Evolutionary conservation across 2,888 invertebrate genomes (phyloP).

Genomic region (Dolichopus griseipennis): DNA sequence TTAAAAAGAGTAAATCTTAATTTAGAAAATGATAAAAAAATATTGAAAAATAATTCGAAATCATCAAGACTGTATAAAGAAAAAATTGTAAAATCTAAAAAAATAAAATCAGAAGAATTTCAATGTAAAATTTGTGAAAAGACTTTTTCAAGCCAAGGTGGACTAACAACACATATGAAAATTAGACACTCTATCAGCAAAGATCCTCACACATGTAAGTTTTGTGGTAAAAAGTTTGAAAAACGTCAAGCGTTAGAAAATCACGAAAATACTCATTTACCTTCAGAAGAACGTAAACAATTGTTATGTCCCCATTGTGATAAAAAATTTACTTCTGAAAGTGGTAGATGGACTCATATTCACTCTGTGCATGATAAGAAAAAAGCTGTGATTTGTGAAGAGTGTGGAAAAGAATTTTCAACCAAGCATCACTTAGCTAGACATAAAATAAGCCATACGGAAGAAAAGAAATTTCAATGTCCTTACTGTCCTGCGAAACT

Average conservation of each 20-base stretch:
- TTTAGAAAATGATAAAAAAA: too few species aligned
- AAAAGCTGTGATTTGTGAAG: not conserved
- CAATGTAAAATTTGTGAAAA: not conserved
- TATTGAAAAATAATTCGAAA: too few species aligned
- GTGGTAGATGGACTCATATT: not conserved
- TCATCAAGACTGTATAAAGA: too few species aligned
- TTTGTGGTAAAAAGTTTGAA: not conserved
- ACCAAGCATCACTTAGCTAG: not conserved
- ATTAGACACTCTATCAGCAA: not conserved
- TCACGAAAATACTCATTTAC: constrained; percentile 27
- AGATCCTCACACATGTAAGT: not conserved
- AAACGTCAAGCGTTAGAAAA: constrained; percentile 17
- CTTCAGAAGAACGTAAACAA: constrained; percentile 16
- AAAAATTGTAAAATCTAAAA: too few species aligned
- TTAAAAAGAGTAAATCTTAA: too few species aligned
- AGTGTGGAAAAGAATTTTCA: constrained; percentile 9
- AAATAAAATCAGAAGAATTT: not conserved
- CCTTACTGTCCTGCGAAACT: not conserved
- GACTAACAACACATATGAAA: not conserved
- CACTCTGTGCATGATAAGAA: not conserved
- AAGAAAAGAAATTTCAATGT: not conserved
- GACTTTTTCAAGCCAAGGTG: not conserved
- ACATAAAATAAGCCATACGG: not conserved
- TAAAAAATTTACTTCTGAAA: not conserved
- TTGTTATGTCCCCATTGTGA: not conserved